These are phyloP conservation scores for Oxyura jamaicensis DNA, from an alignment of 2,113 vertebrate genomes.

Conservation along the genomic window DNA sequence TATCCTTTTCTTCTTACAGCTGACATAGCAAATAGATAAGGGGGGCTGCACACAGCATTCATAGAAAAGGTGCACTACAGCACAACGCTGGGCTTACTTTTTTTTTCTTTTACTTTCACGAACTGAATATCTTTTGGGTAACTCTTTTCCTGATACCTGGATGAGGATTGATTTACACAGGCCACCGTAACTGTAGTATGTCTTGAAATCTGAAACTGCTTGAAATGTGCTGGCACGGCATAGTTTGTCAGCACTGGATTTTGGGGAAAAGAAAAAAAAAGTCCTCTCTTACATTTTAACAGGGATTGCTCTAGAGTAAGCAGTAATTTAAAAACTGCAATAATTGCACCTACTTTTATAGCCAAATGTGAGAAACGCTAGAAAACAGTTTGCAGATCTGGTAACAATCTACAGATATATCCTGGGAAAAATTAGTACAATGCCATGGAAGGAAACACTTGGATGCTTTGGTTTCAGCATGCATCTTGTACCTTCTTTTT, in stretches of 20 bases:
- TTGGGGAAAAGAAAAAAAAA: constrained; percentile 12
- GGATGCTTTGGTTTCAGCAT: neutral
- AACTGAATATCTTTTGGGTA: neutral
- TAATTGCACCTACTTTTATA: constrained; percentile 30
- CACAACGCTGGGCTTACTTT: constrained; percentile 8
- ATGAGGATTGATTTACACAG: constrained; percentile 47
- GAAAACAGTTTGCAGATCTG: constrained; percentile 34
- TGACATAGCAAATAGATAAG: neutral
- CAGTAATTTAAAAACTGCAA: constrained; percentile 17
- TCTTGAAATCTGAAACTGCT: constrained; percentile 53
- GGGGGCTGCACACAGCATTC: neutral
- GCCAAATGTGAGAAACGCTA: neutral
- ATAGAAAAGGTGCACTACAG: neutral
- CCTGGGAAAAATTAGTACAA: neutral
- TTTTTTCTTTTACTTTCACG: neutral
- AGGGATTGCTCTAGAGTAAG: neutral
- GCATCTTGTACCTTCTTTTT: neutral
- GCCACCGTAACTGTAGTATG: constrained; percentile 1
- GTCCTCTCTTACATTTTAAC: neutral
- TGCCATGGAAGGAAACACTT: neutral
- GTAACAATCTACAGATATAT: constrained; percentile 3
- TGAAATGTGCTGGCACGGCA: constrained; percentile 39
- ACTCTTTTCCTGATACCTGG: constrained; percentile 40
- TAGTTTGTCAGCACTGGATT: neutral
- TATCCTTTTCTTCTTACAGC: neutral